phyloP scores from a whole-genome alignment of 1,140 invertebrate genomes.

The Papilio xuthus region DNA sequence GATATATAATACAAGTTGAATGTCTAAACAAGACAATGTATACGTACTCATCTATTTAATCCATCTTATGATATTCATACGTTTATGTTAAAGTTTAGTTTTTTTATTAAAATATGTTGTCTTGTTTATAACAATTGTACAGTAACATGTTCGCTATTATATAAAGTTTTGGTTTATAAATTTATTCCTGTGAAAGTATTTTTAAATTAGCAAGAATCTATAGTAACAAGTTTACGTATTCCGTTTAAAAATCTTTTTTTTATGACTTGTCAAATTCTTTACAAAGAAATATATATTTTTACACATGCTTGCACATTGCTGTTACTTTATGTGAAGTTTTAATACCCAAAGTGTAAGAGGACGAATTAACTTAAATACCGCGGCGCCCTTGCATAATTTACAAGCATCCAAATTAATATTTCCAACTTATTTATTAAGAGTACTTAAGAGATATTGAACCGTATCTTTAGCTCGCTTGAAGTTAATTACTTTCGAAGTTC shows the following conservation, averaged over 20 bases:
- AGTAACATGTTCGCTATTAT: too few species aligned
- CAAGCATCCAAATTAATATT: slow-evolving; percentile 38
- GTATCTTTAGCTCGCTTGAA: slow-evolving; percentile 47
- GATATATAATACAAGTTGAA: slow-evolving; percentile 51
- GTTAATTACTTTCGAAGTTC: slow-evolving; percentile 75
- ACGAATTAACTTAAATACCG: slow-evolving; percentile 29
- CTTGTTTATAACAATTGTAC: too few species aligned
- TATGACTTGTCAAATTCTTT: background rate
- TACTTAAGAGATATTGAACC: slow-evolving; percentile 39
- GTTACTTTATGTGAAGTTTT: slow-evolving; percentile 28
- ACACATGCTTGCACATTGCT: slow-evolving; percentile 15
- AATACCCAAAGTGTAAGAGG: background rate
- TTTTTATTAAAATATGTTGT: background rate
- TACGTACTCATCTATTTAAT: slow-evolving; percentile 39
- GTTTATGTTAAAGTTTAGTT: slow-evolving; percentile 12
- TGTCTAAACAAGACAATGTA: slow-evolving; percentile 49
- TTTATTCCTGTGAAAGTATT: background rate
- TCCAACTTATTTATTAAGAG: slow-evolving; percentile 39
- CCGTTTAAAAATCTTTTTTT: background rate
- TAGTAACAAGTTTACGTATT: background rate
- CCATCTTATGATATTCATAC: slow-evolving; percentile 37
- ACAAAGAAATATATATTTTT: slow-evolving; percentile 19
- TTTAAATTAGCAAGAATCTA: background rate
- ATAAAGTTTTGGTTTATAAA: too few species aligned
- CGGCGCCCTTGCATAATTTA: slow-evolving; percentile 32